phyloP scores from a whole-genome alignment of 23 tunicate species.

The Oikopleura dioica region DNA sequence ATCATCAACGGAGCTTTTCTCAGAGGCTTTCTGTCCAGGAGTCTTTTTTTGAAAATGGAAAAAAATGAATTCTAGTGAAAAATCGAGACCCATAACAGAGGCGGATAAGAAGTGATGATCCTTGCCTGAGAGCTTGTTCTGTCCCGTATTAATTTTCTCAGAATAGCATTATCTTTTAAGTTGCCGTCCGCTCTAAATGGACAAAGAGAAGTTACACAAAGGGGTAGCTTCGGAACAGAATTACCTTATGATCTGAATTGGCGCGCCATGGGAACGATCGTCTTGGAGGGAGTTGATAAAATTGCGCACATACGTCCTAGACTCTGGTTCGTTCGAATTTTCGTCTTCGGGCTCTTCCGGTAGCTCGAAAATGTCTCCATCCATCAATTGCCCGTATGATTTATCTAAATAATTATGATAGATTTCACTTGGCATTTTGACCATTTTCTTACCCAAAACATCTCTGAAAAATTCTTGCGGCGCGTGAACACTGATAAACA shows the following conservation, averaged over 20 bases:
- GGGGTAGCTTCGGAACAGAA: no score
- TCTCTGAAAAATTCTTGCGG: constrained; percentile 28
- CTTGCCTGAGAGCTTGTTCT: constrained; percentile 1
- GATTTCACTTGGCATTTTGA: not conserved
- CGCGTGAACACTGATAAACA: constrained; percentile 34
- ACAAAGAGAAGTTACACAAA: no score
- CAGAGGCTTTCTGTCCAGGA: no score
- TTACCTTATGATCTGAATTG: not conserved
- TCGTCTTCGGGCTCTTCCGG: not conserved
- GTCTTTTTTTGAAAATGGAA: no score
- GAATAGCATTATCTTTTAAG: not conserved
- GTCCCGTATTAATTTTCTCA: not conserved
- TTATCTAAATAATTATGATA: not conserved
- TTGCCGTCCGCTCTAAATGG: not conserved
- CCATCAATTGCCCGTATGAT: not conserved
- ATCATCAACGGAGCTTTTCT: no score
- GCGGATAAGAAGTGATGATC: not conserved
- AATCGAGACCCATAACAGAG: not conserved
- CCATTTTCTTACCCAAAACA: constrained; percentile 30
- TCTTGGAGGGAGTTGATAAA: constrained; percentile 10
- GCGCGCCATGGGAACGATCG: not conserved
- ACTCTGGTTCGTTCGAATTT: not conserved
- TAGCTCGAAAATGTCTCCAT: not conserved
- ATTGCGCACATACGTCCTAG: not conserved
- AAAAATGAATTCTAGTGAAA: not conserved